These are phyloP conservation scores for Synanthedon formicaeformis DNA, from an alignment of 2,888 invertebrate species.

Conservation along the genomic window DNA sequence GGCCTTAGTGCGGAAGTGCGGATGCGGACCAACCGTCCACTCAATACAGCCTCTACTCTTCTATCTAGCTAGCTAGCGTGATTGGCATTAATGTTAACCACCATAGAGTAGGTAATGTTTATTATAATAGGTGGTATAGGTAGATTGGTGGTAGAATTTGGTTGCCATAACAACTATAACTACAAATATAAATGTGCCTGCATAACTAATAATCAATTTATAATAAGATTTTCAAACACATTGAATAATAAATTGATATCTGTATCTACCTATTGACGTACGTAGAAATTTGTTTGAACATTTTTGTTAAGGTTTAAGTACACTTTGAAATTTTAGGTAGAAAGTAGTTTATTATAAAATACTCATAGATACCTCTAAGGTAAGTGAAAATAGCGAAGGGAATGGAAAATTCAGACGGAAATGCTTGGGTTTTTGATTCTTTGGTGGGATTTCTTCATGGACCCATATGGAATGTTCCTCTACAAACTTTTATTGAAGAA, in stretches of 20 bases:
- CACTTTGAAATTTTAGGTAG: not conserved
- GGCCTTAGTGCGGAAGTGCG: too few relatives aligned
- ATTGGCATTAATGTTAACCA: too few relatives aligned
- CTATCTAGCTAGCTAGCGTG: too few relatives aligned
- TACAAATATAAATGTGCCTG: constrained; percentile 5
- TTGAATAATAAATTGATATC: too few relatives aligned
- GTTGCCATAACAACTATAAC: constrained; percentile 28
- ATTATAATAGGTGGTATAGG: too few relatives aligned
- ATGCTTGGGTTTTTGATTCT: constrained; percentile 93
- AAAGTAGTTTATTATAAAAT: not conserved
- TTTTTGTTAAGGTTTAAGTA: not conserved
- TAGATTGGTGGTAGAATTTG: not conserved
- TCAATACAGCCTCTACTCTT: too few relatives aligned
- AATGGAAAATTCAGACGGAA: constrained; percentile 69
- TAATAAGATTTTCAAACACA: too few relatives aligned
- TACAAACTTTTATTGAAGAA: constrained; percentile 92
- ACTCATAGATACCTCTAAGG: too few relatives aligned
- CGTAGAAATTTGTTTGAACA: too few relatives aligned
- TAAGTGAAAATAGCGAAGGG: not conserved
- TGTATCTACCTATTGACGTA: too few relatives aligned
- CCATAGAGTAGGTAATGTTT: too few relatives aligned
- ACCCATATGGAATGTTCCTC: constrained; percentile 91
- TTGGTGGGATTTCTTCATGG: constrained; percentile 91
- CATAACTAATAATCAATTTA: not conserved
- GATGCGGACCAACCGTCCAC: too few relatives aligned